phyloP scores from a whole-genome alignment of 2,888 invertebrate genomes.

The Aelia acuminata region DNA sequence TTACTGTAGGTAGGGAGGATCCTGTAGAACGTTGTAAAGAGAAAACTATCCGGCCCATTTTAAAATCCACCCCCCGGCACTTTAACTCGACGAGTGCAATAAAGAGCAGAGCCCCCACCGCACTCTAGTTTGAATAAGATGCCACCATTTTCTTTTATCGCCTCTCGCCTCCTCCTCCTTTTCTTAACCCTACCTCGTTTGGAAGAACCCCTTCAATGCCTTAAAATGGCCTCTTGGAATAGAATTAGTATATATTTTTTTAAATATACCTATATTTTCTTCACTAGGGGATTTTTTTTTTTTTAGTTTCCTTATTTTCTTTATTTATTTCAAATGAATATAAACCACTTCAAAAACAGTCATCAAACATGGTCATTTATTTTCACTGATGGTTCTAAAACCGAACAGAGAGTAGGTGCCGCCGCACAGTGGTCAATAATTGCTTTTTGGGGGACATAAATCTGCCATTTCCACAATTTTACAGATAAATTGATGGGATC shows the following conservation, averaged over 20 bases:
- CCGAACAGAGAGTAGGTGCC: no score
- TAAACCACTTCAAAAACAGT: no score
- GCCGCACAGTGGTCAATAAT: no score
- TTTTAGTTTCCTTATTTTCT: no score
- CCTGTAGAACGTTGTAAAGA: neutral
- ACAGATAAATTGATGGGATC: no score
- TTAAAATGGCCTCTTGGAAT: neutral
- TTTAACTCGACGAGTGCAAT: neutral
- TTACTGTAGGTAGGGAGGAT: neutral
- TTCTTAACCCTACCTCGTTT: neutral
- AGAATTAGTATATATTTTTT: constrained; percentile 19
- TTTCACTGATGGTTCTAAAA: no score
- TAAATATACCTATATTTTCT: neutral
- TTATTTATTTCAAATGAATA: neutral
- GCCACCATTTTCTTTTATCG: constrained; percentile 19
- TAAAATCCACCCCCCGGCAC: neutral
- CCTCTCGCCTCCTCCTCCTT: neutral
- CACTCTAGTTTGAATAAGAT: constrained; percentile 35
- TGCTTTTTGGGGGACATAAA: no score
- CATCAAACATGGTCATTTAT: no score
- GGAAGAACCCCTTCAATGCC: neutral
- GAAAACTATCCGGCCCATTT: neutral
- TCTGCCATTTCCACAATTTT: no score
- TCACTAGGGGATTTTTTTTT: neutral
- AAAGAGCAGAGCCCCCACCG: neutral